Evolutionary conservation across 2,888 invertebrate genomes (phyloP).

Genomic region (Linnaemya tessellans): DNA sequence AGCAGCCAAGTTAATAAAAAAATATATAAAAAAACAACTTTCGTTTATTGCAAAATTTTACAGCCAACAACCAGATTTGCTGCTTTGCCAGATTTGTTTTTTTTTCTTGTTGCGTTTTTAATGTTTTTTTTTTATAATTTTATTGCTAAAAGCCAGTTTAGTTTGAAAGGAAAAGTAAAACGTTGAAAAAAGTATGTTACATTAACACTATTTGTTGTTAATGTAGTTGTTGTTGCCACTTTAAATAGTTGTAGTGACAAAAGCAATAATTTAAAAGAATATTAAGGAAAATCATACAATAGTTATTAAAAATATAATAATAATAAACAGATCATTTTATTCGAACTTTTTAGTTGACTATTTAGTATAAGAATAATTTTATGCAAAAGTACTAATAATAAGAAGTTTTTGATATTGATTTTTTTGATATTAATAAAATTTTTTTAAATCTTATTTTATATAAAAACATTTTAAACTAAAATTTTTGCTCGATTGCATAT

Average conservation of each 20-base stretch:
- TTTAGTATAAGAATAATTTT: too few species aligned
- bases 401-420: too few species aligned
- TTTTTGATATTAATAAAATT: too few species aligned
- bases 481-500: too few species aligned
- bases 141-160: slow-evolving; percentile 63
- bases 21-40: slow-evolving; percentile 65
- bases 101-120: slow-evolving; percentile 4
- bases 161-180: slow-evolving; percentile 66
- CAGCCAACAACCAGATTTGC: slow-evolving; percentile 66
- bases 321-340: too few species aligned
- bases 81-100: slow-evolving; percentile 54
- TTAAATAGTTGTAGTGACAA: background rate
- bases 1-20: slow-evolving; percentile 20
- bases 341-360: too few species aligned
- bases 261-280: slow-evolving; percentile 9
- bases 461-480: too few species aligned
- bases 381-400: too few species aligned
- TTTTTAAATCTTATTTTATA: too few species aligned
- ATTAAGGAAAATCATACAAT: background rate
- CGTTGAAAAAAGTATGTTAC: slow-evolving; percentile 14
- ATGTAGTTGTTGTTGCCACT: background rate
- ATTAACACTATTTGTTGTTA: slow-evolving; percentile 39
- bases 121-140: background rate
- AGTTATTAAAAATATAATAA: background rate
- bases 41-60: slow-evolving; percentile 71